A percentile compares a stretch with the other conserved stretches of the same genome.
Evolutionary conservation across 2,888 invertebrate species (phyloP).

Genomic region (Biston stratarius): DNA sequence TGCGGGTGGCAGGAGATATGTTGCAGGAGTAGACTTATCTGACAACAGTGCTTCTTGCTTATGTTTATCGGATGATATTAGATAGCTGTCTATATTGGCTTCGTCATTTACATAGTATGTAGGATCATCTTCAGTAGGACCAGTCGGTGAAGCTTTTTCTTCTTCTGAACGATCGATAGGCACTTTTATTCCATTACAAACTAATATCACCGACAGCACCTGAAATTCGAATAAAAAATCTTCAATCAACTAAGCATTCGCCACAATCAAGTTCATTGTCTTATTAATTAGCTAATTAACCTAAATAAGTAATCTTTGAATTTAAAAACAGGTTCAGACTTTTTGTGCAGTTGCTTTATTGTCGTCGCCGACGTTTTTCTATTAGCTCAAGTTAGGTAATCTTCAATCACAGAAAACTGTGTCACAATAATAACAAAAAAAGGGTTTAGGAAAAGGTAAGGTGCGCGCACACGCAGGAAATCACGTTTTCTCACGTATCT

Average conservation of each 20-base stretch:
- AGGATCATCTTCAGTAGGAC: conserved; percentile 54
- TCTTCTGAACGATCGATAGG: conserved; percentile 63
- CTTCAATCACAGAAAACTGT: conserved; percentile 69
- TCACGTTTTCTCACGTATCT: background rate
- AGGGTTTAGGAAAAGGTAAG: conserved; percentile 12
- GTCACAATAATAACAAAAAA: conserved; percentile 69
- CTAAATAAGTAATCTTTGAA: conserved; percentile 44
- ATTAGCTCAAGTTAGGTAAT: conserved; percentile 73
- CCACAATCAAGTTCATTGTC: conserved; percentile 1
- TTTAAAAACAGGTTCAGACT: conserved; percentile 51
- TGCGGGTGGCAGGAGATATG: conserved; percentile 72
- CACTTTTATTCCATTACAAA: conserved; percentile 67
- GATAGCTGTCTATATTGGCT: conserved; percentile 65
- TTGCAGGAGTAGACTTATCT: conserved; percentile 62
- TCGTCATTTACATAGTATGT: conserved; percentile 66
- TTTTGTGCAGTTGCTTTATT: conserved; percentile 27
- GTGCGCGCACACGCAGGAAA: background rate
- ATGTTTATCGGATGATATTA: conserved; percentile 68
- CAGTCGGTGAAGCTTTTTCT: conserved; percentile 47
- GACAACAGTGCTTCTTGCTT: conserved; percentile 54
- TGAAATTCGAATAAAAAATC: conserved; percentile 55
- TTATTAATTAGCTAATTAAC: conserved; percentile 38
- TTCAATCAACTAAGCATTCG: background rate
- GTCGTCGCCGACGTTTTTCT: conserved; percentile 54
- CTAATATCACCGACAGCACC: conserved; percentile 61